Evolutionary conservation across 1,140 invertebrate species (phyloP).

Genomic region (Steinernema feltiae): DNA sequence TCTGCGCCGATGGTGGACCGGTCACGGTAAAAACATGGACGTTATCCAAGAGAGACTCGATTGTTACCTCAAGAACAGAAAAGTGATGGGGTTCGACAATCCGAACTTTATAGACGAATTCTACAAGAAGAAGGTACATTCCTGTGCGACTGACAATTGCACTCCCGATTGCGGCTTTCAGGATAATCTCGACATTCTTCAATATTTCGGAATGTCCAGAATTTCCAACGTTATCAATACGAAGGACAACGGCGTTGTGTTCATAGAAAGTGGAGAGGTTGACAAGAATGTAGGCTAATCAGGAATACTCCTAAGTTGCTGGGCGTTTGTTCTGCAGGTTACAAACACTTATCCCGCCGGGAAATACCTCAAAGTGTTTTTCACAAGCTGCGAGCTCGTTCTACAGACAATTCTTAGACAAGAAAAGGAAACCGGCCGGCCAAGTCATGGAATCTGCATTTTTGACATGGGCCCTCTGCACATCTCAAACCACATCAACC

Average conservation of each 20-base stretch:
- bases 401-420: conserved; percentile 21
- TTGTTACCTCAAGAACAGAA: conserved; percentile 23
- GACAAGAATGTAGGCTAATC: conserved; percentile 20
- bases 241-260: conserved; percentile 21
- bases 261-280: conserved; percentile 25
- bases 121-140: conserved; percentile 20
- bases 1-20: conserved; percentile 28
- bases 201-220: conserved; percentile 28
- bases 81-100: conserved; percentile 21
- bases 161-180: not conserved
- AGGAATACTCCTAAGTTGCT: not conserved
- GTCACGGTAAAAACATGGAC: conserved; percentile 21
- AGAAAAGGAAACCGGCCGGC: conserved; percentile 17
- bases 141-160: not conserved
- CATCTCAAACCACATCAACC: conserved; percentile 21
- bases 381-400: conserved; percentile 22
- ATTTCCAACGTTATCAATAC: not conserved
- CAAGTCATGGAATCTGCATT: conserved; percentile 23
- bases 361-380: conserved; percentile 23
- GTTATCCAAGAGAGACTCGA: conserved; percentile 17
- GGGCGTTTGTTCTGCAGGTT: conserved; percentile 21
- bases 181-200: conserved; percentile 20
- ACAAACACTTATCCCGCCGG: conserved; percentile 18
- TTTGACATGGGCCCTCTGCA: conserved; percentile 25
- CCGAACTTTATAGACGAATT: conserved; percentile 21